Evolutionary conservation across 1,140 invertebrate species (phyloP), one percentile per base, ranked within the genome.

Genomic region (Camponotus pennsylvanicus): DNA sequence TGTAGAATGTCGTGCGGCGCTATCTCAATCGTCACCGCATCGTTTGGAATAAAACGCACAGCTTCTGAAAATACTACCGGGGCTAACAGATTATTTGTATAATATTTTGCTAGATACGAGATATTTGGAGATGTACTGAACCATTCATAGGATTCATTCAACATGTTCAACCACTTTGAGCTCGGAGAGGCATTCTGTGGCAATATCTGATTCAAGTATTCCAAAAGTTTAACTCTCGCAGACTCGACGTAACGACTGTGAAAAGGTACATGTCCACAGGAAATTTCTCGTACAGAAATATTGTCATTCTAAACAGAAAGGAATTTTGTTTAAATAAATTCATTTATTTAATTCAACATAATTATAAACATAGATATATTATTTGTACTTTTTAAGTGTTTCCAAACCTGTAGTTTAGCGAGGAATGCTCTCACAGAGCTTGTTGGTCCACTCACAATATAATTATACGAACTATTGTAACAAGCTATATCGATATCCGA

Each of bases 241-340:
- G 94, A 88, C 13, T 94, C 94, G 93, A 98, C 97, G 80, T 96
- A 96, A 59, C 96, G 95, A 75, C 97, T 97, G 91, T 98, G 97
- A 93, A 97, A 98, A 7, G 97, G 96, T 37, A 97, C 96, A 63
- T 97, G 96, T 75, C 96, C 95, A 87, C 96, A 97, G 27, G 97
- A 96, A 7, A 98, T 97, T 90, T 96, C 95, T 88, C 96, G 96
- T 0, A 96, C 97, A 94, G 99, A 99, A 34, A 98, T 96, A 6
- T 97, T 97, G 90, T 98, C 96, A 0, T 94, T 93, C 92, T 97
- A 3, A 45, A 96, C 18, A 66, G 32, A 67, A 40, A 27, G 4
- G 18, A 6, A 9, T 32, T 27, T 27, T 27, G 27, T 37, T 49
- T 49, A 32, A 27, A 27, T 27, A 27, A 27, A 27, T 1, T 27